phyloP scores from a whole-genome alignment of 2,888 invertebrate genomes.

The Priocnemis perturbator region DNA sequence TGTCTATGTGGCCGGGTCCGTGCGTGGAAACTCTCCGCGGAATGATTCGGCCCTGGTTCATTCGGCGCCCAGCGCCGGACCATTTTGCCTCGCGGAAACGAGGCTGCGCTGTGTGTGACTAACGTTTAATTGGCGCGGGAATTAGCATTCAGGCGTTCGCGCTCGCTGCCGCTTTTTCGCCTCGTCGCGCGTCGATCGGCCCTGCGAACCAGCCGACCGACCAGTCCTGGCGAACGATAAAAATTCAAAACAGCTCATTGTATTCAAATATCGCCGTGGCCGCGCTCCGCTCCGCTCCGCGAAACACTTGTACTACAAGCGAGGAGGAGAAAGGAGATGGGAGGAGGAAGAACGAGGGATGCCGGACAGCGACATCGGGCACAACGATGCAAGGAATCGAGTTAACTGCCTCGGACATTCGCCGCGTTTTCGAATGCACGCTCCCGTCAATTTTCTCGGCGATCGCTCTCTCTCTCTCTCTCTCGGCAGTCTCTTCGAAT shows the following conservation, averaged over 20 bases:
- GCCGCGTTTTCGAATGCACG: constrained; percentile 6
- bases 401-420: neutral
- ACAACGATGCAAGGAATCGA: constrained; percentile 28
- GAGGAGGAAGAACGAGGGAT: constrained; percentile 18
- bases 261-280: constrained; percentile 69
- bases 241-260: constrained; percentile 73
- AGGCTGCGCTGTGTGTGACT: constrained; percentile 48
- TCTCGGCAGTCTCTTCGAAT: neutral
- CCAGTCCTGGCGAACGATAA: constrained; percentile 64
- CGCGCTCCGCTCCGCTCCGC: constrained; percentile 49
- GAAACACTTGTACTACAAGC: constrained; percentile 68
- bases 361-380: constrained; percentile 14
- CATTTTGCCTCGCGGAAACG: too few relatives aligned
- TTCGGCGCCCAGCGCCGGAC: constrained; percentile 30
- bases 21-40: constrained; percentile 2
- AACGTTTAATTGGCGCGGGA: constrained; percentile 68
- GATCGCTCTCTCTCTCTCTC: neutral
- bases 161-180: constrained; percentile 30
- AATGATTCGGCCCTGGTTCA: constrained; percentile 9
- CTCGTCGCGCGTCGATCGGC: too few relatives aligned
- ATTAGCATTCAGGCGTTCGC: constrained; percentile 59
- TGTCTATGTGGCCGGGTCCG: neutral
- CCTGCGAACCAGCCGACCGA: neutral
- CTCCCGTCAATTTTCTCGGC: neutral
- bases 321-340: constrained; percentile 20